Conservation (phyloP, 2,888 invertebrate species). For the Leptothorax acervorum region DNA sequence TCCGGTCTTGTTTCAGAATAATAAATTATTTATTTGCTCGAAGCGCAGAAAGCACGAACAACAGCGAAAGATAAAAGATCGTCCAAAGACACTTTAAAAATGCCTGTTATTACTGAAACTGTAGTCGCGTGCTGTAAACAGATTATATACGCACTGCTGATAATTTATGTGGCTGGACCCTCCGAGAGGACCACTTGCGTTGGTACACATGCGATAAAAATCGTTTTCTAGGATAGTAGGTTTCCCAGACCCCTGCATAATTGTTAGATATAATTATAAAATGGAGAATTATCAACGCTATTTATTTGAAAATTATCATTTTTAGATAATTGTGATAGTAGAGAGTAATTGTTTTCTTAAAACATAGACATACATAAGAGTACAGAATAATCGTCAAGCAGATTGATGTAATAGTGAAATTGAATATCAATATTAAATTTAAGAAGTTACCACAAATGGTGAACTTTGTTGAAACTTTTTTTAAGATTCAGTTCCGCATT, state of each 20-base stretch:
- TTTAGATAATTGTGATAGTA: background rate
- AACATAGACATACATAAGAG: background rate
- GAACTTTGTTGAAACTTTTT: conserved; percentile 2
- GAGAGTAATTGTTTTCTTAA: background rate
- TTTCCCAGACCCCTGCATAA: background rate
- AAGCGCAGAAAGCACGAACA: conserved; percentile 41
- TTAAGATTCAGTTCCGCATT: background rate
- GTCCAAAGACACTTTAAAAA: conserved; percentile 68
- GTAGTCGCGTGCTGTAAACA: conserved; percentile 63
- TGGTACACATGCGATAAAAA: conserved; percentile 57
- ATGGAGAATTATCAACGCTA: background rate
- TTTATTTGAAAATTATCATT: background rate
- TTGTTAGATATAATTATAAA: background rate
- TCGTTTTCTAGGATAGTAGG: conserved; percentile 58
- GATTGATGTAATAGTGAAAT: background rate
- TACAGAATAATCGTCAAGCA: background rate
- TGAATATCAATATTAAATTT: conserved; percentile 14
- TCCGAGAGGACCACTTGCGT: conserved; percentile 11
- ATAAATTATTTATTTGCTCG: conserved; percentile 34
- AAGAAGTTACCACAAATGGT: background rate
- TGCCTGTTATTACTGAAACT: conserved; percentile 59
- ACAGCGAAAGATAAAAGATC: conserved; percentile 57
- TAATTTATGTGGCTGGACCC: conserved; percentile 62
- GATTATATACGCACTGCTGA: conserved; percentile 64
- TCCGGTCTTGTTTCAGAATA: background rate